Conservation (phyloP, 2,797 vertebrate genomes). For the Fistularia commersonii region DNA sequence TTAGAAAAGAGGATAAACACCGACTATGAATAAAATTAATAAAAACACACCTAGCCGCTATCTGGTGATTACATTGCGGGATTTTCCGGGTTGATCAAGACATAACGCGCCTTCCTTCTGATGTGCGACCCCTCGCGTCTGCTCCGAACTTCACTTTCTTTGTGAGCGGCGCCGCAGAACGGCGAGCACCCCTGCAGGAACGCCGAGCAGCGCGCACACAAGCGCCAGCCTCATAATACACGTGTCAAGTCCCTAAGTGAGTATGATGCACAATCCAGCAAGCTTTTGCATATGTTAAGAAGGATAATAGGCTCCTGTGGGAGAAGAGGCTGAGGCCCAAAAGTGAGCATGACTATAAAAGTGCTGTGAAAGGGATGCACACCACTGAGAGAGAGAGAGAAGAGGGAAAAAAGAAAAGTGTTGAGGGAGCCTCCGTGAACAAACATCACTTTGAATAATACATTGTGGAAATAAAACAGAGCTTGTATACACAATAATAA, state of each 20-base stretch:
- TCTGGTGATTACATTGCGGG: conserved; percentile 21
- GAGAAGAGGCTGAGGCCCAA: conserved; percentile 66
- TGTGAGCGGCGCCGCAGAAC: conserved; percentile 62
- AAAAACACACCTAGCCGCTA: conserved; percentile 3
- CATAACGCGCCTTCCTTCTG: conserved; percentile 39
- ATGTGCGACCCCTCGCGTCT: conserved; percentile 53
- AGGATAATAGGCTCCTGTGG: conserved; percentile 76
- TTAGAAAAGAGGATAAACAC: conserved; percentile 10
- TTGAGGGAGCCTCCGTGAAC: conserved; percentile 41
- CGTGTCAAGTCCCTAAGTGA: conserved; percentile 77
- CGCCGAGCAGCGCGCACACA: conserved; percentile 56
- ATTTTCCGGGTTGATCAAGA: conserved; percentile 39
- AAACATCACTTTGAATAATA: conserved; percentile 66
- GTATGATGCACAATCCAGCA: conserved; percentile 71
- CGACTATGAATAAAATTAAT: conserved; percentile 16
- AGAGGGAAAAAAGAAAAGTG: conserved; percentile 34
- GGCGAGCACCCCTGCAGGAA: conserved; percentile 58
- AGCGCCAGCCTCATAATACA: conserved; percentile 58
- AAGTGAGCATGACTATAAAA: conserved; percentile 64
- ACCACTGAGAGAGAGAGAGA: conserved; percentile 31
- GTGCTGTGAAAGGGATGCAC: conserved; percentile 51
- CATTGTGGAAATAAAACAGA: conserved; percentile 42
- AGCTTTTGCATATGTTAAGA: conserved; percentile 77
- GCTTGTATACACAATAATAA: conserved; percentile 50
- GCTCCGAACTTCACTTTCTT: conserved; percentile 71